A percentile compares a stretch with the other conserved stretches of the same genome.
phyloP scores from a whole-genome alignment of 2,797 vertebrate genomes.

The Acanthornis magna region DNA sequence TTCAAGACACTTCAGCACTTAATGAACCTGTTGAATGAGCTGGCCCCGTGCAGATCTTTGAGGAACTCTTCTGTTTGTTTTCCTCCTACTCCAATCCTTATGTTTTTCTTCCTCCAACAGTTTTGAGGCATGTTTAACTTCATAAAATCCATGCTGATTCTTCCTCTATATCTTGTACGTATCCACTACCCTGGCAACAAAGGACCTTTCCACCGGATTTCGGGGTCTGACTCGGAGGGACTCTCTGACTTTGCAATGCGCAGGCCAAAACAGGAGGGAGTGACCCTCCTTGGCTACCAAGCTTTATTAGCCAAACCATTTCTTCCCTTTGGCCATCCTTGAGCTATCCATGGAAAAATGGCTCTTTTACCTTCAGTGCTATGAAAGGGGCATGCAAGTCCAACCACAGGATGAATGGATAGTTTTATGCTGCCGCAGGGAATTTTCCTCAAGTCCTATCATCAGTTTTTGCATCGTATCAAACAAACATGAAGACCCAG shows the following conservation, averaged over 20 bases:
- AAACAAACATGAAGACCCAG: background rate
- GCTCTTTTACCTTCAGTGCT: background rate
- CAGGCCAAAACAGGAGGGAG: background rate
- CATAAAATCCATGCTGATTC: background rate
- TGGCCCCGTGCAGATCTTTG: background rate
- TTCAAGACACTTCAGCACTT: background rate
- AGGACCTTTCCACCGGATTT: background rate
- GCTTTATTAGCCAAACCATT: background rate
- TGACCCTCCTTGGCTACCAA: background rate
- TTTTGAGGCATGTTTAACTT: background rate
- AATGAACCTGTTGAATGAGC: rapidly evolving
- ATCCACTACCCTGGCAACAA: background rate
- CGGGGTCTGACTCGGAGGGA: background rate
- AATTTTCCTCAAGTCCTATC: background rate
- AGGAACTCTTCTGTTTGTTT: background rate
- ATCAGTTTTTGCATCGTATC: background rate
- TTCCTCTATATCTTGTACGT: background rate
- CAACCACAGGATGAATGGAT: background rate
- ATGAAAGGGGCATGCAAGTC: background rate
- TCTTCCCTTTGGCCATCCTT: background rate
- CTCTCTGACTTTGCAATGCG: background rate
- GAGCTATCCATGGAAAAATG: background rate
- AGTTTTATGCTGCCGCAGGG: background rate
- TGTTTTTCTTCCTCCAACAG: background rate
- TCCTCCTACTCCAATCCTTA: background rate